Evolutionary conservation across 2,113 vertebrate genomes (phyloP).

Genomic region (Cyphomyrus plagiostoma): DNA sequence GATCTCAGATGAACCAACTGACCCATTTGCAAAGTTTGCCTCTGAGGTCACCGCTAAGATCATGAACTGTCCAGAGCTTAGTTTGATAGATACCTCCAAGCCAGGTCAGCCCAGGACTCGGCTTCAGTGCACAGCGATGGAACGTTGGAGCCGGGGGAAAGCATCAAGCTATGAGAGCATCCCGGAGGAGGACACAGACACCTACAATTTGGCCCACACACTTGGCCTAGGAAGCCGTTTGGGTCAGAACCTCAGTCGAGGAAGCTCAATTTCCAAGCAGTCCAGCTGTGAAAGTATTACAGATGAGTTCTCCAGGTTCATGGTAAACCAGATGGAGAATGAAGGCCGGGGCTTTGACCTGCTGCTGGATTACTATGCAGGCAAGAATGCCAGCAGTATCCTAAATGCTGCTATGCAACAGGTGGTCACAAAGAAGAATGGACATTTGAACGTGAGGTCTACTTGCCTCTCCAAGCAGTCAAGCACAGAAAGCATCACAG

Average conservation of each 20-base stretch:
- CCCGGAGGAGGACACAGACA: slow-evolving; percentile 76
- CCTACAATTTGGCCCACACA: slow-evolving; percentile 59
- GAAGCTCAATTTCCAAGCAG: slow-evolving; percentile 95
- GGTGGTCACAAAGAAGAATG: slow-evolving; percentile 72
- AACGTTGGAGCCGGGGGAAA: slow-evolving; percentile 82
- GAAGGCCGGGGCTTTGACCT: slow-evolving; percentile 91
- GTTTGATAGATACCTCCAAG: slow-evolving; percentile 75
- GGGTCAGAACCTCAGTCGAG: slow-evolving; percentile 79
- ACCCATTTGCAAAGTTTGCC: slow-evolving; percentile 80
- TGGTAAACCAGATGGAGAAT: slow-evolving; percentile 96
- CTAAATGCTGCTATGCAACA: slow-evolving; percentile 83
- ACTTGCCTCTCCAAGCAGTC: slow-evolving; percentile 91
- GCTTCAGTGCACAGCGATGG: slow-evolving; percentile 64
- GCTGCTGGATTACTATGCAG: slow-evolving; percentile 90
- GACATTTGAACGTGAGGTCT: slow-evolving; percentile 76
- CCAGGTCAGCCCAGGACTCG: slow-evolving; percentile 75
- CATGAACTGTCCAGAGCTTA: slow-evolving; percentile 84
- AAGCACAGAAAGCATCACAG: slow-evolving; percentile 95
- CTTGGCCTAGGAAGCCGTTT: slow-evolving; percentile 66
- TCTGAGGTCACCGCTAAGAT: slow-evolving; percentile 89
- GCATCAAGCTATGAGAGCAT: slow-evolving; percentile 93
- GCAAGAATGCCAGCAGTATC: slow-evolving; percentile 88
- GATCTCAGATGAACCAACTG: slow-evolving; percentile 76
- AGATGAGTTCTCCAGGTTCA: slow-evolving; percentile 94
- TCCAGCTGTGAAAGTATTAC: slow-evolving; percentile 98